Conservation (phyloP, 2,113 vertebrate species). For the Pongo abelii region DNA sequence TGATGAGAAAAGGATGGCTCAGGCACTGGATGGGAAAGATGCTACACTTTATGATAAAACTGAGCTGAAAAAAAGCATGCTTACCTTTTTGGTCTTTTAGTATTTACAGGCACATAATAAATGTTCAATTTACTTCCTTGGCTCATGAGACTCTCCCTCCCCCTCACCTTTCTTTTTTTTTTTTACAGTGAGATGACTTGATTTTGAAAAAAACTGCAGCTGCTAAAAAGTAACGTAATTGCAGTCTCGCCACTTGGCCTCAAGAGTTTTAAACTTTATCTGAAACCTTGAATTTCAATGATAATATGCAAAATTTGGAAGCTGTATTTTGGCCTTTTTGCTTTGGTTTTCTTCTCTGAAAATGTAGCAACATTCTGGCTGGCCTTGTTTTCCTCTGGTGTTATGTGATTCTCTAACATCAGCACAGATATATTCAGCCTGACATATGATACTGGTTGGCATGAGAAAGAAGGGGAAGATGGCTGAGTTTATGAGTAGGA, state of each 20-base stretch:
- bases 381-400: constrained; percentile 30
- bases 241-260: neutral
- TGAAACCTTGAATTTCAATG: constrained; percentile 40
- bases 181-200: neutral
- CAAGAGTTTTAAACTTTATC: neutral
- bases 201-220: constrained; percentile 15
- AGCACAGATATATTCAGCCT: constrained; percentile 64
- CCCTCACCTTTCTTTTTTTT: neutral
- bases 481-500: neutral
- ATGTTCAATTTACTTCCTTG: neutral
- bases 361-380: constrained; percentile 56
- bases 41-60: neutral
- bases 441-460: constrained; percentile 51
- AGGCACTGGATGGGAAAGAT: neutral
- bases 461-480: neutral
- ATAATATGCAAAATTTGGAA: constrained; percentile 30
- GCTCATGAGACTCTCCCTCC: neutral
- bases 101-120: neutral
- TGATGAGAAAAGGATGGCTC: neutral
- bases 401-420: constrained; percentile 69
- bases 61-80: neutral
- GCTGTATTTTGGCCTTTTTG: neutral
- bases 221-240: neutral
- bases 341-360: constrained; percentile 58
- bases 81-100: neutral